Evolutionary conservation across 2,113 vertebrate species (phyloP), one percentile per base, ranked within the genome.

Genomic region (Raja brachyura): DNA sequence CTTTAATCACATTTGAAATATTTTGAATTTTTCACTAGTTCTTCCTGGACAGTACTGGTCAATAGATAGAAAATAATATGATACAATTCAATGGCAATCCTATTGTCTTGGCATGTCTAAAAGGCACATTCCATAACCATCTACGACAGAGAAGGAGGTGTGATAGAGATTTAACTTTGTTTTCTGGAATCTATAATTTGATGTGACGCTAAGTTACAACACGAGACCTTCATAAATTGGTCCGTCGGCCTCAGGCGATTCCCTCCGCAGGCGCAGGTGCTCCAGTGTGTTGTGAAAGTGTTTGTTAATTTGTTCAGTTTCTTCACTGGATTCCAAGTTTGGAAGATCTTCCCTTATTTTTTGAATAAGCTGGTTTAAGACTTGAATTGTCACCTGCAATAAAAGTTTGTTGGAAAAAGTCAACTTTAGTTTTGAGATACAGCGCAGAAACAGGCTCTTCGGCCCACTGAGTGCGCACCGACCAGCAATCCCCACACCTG

Each of bases 251-350:
- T 99, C 98, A 0, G 98, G 97, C 0, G 98, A 98, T 79, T 99
- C 99, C 94, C 97, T 97, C 96, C 99, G 96, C 96, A 99, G 96
- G 93, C 98, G 98, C 94, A 99, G 97, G 93, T 99, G 98, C 95
- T 99, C 98, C 97, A 99, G 96, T 54, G 99, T 99, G 95, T 99
- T 99, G 94, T 98, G 98, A 96, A 99, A 99, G 95, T 99, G 99
- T 97, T 99, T 99, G 97, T 99, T 99, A 95, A 99, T 99, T 95
- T 99, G 99, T 95, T 99, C 99, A 0, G 98, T 99, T 95, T 99
- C 99, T 95, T 99, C 99, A 81, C 98, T 98, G 56, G 98, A 97
- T 94, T 99, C 99, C 75, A 99, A 97, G 95, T 98, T 99, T 75
- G 99, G 98, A 48, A 99, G 97, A 94, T 99, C 99, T 96, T 99